Evolutionary conservation across 2,888 invertebrate species (phyloP), one percentile per base, ranked within the genome.

Genomic region (Xiphydria camelus): DNA sequence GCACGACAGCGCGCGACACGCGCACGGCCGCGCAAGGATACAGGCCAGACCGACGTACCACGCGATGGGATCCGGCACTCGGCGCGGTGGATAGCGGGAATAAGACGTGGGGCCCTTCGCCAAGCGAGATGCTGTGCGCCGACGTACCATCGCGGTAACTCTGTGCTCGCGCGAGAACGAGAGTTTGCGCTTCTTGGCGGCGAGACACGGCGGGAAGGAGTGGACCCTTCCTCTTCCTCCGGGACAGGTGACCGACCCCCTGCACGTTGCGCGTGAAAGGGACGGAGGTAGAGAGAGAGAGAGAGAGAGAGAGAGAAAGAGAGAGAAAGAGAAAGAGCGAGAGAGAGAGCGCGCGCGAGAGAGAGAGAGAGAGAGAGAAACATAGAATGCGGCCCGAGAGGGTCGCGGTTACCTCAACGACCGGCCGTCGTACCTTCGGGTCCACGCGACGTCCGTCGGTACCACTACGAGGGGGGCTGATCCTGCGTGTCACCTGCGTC

Each of bases 11-110:
- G 45, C 46, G 47, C 42, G 37, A 31, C 33, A 39, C 39, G 35
- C 44, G 23, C 12, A 31, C 25, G 29, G 21, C 37, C 45, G 66
- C 62, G 66, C 57, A 64, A 64, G 62, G 60, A 64, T 66, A 66
- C 51, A 57, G 32, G 44, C 22, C 50, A 29, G 41, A n/a, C n/a
- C n/a, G n/a, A 37, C 12, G 12, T 15, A 14, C 38, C 23, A 26
- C 38, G 26, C 31, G 17, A 39, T n/a, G n/a, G n/a, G n/a, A n/a
- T n/a, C n/a, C n/a, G n/a, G n/a, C n/a, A n/a, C n/a, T n/a, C n/a
- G n/a, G n/a, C n/a, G n/a, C n/a, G n/a, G n/a, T n/a, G n/a, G n/a
- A n/a, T n/a, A n/a, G n/a, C n/a, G n/a, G n/a, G 12, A 18, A 22
- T 19, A 22, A 22, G 21, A 5, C 36, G 21, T 29, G 33, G 39